phyloP scores from a whole-genome alignment of 2,888 invertebrate genomes.

The Meta bourneti region DNA sequence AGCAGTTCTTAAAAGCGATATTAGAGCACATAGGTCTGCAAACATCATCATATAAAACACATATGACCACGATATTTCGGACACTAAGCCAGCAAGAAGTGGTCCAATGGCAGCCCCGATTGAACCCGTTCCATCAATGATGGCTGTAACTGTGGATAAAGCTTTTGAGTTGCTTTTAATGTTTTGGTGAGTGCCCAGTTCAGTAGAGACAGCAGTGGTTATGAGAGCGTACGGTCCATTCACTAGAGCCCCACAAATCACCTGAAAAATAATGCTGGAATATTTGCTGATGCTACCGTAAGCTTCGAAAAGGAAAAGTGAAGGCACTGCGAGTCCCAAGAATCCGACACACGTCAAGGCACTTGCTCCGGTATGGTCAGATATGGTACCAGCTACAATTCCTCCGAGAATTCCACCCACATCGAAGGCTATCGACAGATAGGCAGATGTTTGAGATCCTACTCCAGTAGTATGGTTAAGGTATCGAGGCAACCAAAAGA shows the following conservation, averaged over 20 bases:
- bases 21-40: conserved; percentile 80
- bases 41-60: conserved; percentile 82
- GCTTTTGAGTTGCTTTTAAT: conserved; percentile 92
- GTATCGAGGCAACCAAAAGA: conserved; percentile 96
- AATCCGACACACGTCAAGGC: conserved; percentile 92
- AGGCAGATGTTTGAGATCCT: conserved; percentile 81
- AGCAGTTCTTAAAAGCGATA: conserved; percentile 76
- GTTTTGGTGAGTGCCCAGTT: conserved; percentile 92
- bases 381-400: conserved; percentile 91
- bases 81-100: conserved; percentile 90
- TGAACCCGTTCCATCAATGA: conserved; percentile 97
- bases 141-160: conserved; percentile 97
- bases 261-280: conserved; percentile 75
- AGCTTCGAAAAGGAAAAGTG: conserved; percentile 78
- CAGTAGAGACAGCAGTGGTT: conserved; percentile 97
- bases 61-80: conserved; percentile 83
- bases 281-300: conserved; percentile 69
- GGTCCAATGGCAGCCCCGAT: conserved; percentile 96
- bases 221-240: conserved; percentile 98
- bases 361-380: conserved; percentile 90
- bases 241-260: conserved; percentile 82
- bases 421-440: conserved; percentile 82
- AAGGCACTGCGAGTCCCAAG: conserved; percentile 89
- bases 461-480: conserved; percentile 83
- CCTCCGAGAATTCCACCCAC: conserved; percentile 94